Conservation (phyloP, 2,797 vertebrate genomes). For the Leptodactylus fallax region DNA sequence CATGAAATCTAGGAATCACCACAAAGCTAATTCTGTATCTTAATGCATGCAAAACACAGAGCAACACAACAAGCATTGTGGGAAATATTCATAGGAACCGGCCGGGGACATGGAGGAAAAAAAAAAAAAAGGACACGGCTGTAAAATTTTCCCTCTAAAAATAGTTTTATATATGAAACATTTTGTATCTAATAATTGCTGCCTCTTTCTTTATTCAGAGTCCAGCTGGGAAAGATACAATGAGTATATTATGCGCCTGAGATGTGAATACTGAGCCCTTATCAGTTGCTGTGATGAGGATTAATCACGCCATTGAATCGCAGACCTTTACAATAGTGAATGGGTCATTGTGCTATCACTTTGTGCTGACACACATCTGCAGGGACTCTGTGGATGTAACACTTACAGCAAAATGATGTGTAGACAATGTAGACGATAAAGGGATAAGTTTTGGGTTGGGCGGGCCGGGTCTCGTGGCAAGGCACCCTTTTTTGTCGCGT, state of each 20-base stretch:
- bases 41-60: constrained; percentile 95
- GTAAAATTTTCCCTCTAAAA: constrained; percentile 27
- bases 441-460: constrained; percentile 1
- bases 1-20: constrained; percentile 87
- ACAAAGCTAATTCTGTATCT: constrained; percentile 95
- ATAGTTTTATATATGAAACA: constrained; percentile 45
- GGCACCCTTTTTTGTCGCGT: not conserved
- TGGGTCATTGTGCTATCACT: constrained; percentile 48
- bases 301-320: constrained; percentile 49
- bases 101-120: not conserved
- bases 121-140: not conserved
- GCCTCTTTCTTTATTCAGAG: constrained; percentile 26
- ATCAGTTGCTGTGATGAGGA: constrained; percentile 42
- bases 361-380: constrained; percentile 43
- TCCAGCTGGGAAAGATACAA: constrained; percentile 47
- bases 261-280: constrained; percentile 41
- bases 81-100: constrained; percentile 80
- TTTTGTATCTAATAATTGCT: constrained; percentile 45
- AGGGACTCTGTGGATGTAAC: not conserved
- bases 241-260: constrained; percentile 39
- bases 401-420: constrained; percentile 15
- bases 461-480: not conserved
- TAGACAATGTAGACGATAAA: not conserved
- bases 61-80: constrained; percentile 87
- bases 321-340: constrained; percentile 48